phyloP scores from a whole-genome alignment of 2,888 invertebrate species.

The Drosophila emarginata region DNA sequence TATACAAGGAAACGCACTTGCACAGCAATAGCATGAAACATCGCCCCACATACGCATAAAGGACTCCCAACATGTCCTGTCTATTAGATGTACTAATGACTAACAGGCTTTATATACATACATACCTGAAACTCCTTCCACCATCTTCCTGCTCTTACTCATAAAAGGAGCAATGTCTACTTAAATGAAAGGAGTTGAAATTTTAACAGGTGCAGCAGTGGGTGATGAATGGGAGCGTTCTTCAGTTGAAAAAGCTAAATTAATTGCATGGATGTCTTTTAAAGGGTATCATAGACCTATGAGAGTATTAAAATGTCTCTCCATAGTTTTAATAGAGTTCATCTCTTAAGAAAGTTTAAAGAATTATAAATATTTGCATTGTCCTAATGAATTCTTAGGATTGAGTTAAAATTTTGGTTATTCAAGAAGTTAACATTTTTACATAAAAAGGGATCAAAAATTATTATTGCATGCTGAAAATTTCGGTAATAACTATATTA shows the following conservation, averaged over 20 bases:
- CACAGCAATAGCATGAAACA: background rate
- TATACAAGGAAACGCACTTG: slow-evolving; percentile 50
- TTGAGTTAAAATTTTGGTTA: too few species aligned
- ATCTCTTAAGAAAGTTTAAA: background rate
- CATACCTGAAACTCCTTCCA: slow-evolving; percentile 7
- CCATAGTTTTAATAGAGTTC: background rate
- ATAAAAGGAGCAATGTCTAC: slow-evolving; percentile 3
- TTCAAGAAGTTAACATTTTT: too few species aligned
- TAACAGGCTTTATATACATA: slow-evolving; percentile 18
- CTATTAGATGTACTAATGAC: slow-evolving; percentile 60
- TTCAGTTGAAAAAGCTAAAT: slow-evolving; percentile 17
- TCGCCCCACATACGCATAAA: slow-evolving; percentile 28
- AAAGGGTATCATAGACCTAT: background rate
- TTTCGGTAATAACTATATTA: too few species aligned
- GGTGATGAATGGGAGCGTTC: background rate
- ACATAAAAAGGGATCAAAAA: too few species aligned
- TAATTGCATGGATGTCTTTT: slow-evolving; percentile 13
- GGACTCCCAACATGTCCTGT: slow-evolving; percentile 36
- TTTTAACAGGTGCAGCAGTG: background rate
- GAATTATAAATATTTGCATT: too few species aligned
- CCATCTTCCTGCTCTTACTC: background rate
- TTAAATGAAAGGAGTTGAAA: slow-evolving; percentile 9
- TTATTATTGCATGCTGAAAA: too few species aligned
- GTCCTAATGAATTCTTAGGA: too few species aligned
- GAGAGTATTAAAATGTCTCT: background rate